Evolutionary conservation across 2,888 invertebrate genomes (phyloP), one percentile per base, ranked within the genome.

Genomic region (Netelia fuscicornis): DNA sequence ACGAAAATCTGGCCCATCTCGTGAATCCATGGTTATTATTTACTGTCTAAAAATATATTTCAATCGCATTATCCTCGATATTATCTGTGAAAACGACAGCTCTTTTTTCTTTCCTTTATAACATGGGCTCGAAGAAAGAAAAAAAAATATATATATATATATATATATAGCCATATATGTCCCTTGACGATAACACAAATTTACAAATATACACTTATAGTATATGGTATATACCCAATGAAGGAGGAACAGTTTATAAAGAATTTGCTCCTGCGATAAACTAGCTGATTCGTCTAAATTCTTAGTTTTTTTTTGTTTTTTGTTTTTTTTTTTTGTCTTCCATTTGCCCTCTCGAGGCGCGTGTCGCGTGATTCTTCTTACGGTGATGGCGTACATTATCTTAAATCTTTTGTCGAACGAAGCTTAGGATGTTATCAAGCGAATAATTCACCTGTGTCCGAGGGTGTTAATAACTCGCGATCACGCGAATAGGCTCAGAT

Each of bases 121-220:
- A 62, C 30, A 62, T 23, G 78, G 52, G 75, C 42, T 75, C 75
- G 71, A 85, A 68, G 78, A 79, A 82, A 85, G 6, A 37, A 48
- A 48, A 48, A 3, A 56, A 56, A 56, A 56, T 0, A 17, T 56
- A 11, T 48, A 48, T 56, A 83, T 80, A 85, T 76, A 85, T 76
- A 76, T 72, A 67, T 67, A 79, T 42, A 42, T 44, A 68, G 54
- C 71, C 62, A 70, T 20, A 17, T 37, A 37, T 85, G 64, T 85
- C 76, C 80, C 64, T 83, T 85, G 85, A 71, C 75, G 72, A 72
- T 80, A 68, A 85, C 83, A 83, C 82, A 80, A 37, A 85, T 85
- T 85, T 85, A 85, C 85, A 85, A 83, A 85, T 85, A 85, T 85
- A 85, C 85, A 85, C 72, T 82, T 85, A 85, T 65, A 79, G 82